Evolutionary conservation across 2,113 vertebrate genomes (phyloP).

Genomic region (Ictalurus punctatus): DNA sequence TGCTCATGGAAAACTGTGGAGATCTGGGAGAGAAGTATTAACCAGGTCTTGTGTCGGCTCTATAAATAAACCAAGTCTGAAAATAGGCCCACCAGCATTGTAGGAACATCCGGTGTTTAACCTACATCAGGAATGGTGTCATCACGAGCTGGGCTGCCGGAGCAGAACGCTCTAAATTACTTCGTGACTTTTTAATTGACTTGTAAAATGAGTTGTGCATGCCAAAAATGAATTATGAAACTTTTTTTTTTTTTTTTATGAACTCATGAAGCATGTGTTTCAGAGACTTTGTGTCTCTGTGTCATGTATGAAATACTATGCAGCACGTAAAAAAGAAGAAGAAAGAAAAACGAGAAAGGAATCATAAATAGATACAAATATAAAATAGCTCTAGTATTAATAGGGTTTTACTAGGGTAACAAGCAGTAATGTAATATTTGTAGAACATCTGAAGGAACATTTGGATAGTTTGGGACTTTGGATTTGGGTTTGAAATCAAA

Average conservation of each 20-base stretch:
- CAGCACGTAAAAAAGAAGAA: background rate
- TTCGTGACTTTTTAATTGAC: conserved; percentile 44
- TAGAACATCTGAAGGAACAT: background rate
- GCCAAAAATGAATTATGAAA: conserved; percentile 6
- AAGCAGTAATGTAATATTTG: background rate
- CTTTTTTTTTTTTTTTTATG: conserved; percentile 4
- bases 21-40: conserved; percentile 13
- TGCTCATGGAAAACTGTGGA: conserved; percentile 4
- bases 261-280: background rate
- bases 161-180: conserved; percentile 44
- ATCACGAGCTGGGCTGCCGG: conserved; percentile 28
- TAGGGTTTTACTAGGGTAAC: background rate
- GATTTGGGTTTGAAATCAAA: background rate
- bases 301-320: background rate
- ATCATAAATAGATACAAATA: background rate
- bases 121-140: conserved; percentile 60
- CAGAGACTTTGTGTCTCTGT: background rate
- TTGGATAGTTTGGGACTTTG: background rate
- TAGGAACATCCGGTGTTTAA: conserved; percentile 51
- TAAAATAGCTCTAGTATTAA: background rate
- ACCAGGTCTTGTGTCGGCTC: conserved; percentile 37
- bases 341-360: background rate
- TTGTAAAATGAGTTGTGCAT: conserved; percentile 42
- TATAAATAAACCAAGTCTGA: conserved; percentile 53
- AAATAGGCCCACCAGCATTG: conserved; percentile 54